Percentiles rank a stretch among this genome's conserved stretches.
phyloP scores from a whole-genome alignment of 2,888 invertebrate species.

The Teinopalpus imperialis region DNA sequence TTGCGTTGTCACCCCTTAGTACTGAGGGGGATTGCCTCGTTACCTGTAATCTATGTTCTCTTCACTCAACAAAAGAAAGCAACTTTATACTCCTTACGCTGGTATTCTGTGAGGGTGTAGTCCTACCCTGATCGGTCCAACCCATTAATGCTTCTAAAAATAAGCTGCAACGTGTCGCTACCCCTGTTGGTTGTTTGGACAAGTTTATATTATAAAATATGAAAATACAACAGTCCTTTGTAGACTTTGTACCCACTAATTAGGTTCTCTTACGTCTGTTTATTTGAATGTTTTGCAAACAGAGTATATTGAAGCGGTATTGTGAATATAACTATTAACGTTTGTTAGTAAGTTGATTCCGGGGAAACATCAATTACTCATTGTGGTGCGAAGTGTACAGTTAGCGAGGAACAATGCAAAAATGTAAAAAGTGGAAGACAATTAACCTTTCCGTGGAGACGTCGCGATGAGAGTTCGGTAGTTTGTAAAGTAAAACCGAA shows the following conservation, averaged over 20 bases:
- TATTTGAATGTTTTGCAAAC: constrained; percentile 10
- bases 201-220: no score
- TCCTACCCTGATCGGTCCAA: no score
- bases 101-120: no score
- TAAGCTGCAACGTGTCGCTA: no score
- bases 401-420: constrained; percentile 26
- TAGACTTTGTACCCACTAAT: neutral
- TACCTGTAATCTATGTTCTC: no score
- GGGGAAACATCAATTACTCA: constrained; percentile 24
- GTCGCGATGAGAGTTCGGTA: constrained; percentile 12
- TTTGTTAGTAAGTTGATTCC: constrained; percentile 24
- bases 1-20: no score
- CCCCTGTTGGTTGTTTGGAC: no score
- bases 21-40: no score
- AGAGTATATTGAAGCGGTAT: constrained; percentile 16
- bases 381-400: constrained; percentile 22
- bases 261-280: neutral
- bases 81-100: no score
- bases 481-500: constrained; percentile 8
- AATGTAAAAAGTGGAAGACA: constrained; percentile 25
- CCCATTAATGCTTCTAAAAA: no score
- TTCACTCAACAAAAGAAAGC: no score
- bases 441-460: constrained; percentile 17
- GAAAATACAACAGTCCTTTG: no score
- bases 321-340: constrained; percentile 22